Evolutionary conservation across 2,797 vertebrate species (phyloP).

Genomic region (Phoxinus dragarum): DNA sequence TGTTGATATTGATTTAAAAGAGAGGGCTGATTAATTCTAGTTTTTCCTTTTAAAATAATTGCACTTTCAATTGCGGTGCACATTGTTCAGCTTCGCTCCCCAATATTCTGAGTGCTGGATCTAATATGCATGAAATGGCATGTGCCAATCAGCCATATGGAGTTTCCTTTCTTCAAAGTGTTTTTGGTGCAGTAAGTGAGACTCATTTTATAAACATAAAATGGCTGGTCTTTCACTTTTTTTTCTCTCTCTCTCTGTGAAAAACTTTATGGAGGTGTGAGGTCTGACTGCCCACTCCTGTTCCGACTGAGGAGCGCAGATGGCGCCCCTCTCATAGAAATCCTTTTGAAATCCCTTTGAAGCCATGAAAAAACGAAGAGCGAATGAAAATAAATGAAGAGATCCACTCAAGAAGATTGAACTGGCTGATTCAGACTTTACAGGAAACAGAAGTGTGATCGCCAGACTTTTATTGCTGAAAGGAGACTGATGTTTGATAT

Average conservation of each 20-base stretch:
- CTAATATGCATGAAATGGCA: conserved; percentile 29
- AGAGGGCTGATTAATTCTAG: not conserved
- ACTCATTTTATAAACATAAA: conserved; percentile 71
- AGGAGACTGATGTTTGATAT: conserved; percentile 16
- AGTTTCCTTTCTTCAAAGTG: conserved; percentile 63
- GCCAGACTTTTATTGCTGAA: conserved; percentile 13
- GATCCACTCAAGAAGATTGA: conserved; percentile 61
- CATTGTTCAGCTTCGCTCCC: not conserved
- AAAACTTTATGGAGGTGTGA: conserved; percentile 40
- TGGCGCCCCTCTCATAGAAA: conserved; percentile 59
- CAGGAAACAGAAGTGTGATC: conserved; percentile 2
- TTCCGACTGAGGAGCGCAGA: conserved; percentile 62
- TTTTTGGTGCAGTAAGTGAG: conserved; percentile 67
- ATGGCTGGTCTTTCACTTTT: conserved; percentile 33
- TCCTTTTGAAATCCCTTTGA: conserved; percentile 61
- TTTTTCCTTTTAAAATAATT: conserved; percentile 25
- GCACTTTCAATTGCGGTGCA: not conserved
- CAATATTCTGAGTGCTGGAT: conserved; percentile 45
- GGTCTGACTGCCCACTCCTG: conserved; percentile 6
- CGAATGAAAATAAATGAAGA: conserved; percentile 66
- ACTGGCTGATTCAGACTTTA: conserved; percentile 39
- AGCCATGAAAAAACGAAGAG: conserved; percentile 63
- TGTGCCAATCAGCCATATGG: conserved; percentile 55
- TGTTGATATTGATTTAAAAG: not conserved
- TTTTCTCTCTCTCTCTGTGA: not conserved